Evolutionary conservation across 2,888 invertebrate species (phyloP), one percentile per base, ranked within the genome.

Genomic region (Autographa pulchrina): DNA sequence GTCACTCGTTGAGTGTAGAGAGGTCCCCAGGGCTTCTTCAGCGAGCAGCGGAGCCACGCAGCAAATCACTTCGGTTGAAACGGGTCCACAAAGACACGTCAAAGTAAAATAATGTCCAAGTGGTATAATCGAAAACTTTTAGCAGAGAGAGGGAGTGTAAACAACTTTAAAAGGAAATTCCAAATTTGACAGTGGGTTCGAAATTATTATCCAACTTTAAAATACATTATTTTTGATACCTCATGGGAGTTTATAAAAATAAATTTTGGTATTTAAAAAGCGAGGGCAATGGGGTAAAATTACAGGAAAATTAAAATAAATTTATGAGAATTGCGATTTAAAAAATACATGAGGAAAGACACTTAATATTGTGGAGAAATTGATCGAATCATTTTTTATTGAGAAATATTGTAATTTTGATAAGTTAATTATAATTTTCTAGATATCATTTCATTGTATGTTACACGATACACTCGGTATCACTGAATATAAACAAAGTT

Each of bases 1-100:
- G 94, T 0, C 89, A 90, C 68, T 96, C 95, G 0, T 86, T 95
- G 0, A 90, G 92, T 70, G 91, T 94, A 0, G 94, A 95, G 66
- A 86, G 90, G 52, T 83, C 91, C 2, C 89, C 93, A 0, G 91
- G 88, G 0, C 75, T 94, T 13, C 79, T 92, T 0, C 86, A 86
- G 6, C 79, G 89, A 6, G 75, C 87, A n/a, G 72, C 89, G 3
- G 92, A 93, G 68, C 94, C 94, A 1, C 89, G 95, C 5, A 95
- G 95, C 80, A 94, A 93, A 81, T 96, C 95, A 6, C 88, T 96
- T 14, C 91, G 95, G n/a, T 70, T 94, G 35, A 94, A 95, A 77
- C 90, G 88, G 75, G 65, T 83, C 20, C 78, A 85, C 35, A 91
- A 87, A 82, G 88, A 91, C 62, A 73, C 69, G 64, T 83, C 84